Conservation (phyloP, 2,113 vertebrate species). For the Corythaeola cristata region DNA sequence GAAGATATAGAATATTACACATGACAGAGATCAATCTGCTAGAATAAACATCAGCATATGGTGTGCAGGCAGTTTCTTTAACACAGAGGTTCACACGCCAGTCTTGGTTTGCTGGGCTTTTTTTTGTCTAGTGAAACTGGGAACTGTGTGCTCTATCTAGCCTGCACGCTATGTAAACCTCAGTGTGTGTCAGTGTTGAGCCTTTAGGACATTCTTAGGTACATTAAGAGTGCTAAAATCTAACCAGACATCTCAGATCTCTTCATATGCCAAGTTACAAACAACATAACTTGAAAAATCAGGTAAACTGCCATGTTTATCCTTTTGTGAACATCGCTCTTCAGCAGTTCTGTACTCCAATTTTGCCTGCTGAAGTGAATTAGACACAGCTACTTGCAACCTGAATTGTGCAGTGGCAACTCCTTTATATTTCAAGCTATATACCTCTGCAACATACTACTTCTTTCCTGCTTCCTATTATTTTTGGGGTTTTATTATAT, state of each 20-base stretch:
- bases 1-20: background rate
- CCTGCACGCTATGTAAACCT: background rate
- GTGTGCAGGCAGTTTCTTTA: background rate
- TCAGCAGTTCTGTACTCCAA: background rate
- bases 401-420: background rate
- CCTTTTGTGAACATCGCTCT: background rate
- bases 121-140: background rate
- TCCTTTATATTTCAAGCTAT: background rate
- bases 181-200: background rate
- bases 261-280: background rate
- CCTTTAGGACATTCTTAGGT: constrained; percentile 14
- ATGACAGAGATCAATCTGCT: background rate
- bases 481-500: background rate
- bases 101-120: background rate
- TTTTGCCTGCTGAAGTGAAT: background rate
- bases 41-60: background rate
- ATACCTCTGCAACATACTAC: background rate
- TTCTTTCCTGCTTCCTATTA: background rate
- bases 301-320: background rate
- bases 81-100: background rate
- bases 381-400: background rate
- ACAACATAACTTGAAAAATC: background rate
- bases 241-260: background rate
- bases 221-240: background rate
- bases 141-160: background rate